Evolutionary conservation across 2,797 vertebrate species (phyloP).

Genomic region (Sebastes variabilis): DNA sequence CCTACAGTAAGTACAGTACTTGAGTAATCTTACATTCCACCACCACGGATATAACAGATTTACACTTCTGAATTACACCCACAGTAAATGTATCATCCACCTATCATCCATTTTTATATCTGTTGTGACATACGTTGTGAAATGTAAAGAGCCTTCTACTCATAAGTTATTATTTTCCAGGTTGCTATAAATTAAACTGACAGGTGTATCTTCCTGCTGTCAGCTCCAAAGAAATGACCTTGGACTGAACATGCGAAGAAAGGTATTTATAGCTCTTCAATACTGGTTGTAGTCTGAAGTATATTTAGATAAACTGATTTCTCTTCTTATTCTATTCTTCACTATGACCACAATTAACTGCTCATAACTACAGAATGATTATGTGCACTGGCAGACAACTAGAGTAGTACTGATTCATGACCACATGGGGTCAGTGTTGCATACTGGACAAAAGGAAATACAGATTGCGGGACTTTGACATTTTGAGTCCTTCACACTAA

Average conservation of each 20-base stretch:
- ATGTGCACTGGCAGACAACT: background rate
- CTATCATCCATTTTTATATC: background rate
- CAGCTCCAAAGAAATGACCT: background rate
- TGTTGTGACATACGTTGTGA: slow-evolving; percentile 1
- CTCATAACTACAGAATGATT: background rate
- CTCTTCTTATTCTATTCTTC: background rate
- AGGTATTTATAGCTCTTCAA: background rate
- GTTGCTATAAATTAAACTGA: slow-evolving; percentile 18
- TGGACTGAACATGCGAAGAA: background rate
- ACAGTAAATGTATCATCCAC: background rate
- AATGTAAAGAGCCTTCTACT: background rate
- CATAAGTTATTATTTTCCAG: background rate
- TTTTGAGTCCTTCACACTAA: slow-evolving; percentile 72
- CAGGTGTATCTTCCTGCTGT: background rate
- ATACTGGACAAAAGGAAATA: slow-evolving; percentile 24
- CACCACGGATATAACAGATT: background rate
- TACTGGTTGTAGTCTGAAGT: background rate
- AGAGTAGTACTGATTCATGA: background rate
- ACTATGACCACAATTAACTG: background rate
- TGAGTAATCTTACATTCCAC: too few species aligned
- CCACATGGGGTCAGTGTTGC: slow-evolving; percentile 72
- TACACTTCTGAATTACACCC: background rate
- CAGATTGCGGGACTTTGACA: slow-evolving; percentile 41
- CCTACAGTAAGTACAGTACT: too few species aligned
- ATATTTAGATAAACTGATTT: background rate